Evolutionary conservation across 30 jellyfish, hydroid and myxozoan species (phyloP), one percentile per base, ranked within the genome.

Genomic region (Morbakka virulenta): DNA sequence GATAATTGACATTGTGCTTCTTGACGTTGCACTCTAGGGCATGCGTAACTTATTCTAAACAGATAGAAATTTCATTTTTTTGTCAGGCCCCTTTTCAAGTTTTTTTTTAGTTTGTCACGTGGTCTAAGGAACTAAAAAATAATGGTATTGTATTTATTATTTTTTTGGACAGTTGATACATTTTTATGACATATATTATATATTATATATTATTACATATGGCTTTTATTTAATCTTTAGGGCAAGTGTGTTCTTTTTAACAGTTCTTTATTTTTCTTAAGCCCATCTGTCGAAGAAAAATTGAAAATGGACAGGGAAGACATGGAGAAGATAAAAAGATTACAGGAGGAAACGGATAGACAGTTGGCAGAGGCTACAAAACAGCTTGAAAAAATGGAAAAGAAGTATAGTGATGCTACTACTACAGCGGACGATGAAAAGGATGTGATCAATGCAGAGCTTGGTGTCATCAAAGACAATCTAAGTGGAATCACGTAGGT

Each of bases 221-320:
- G 12, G 12, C 61, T 12, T 41, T 41, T 2, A 4, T 1, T 2
- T 25, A 2, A 74, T 31, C 26, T 67, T 11, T 0, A 24, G 32
- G 32, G 17, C 28, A n/a, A 12, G 79, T 17, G 17, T 21, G 69
- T 12, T 0, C 11, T 67, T 67, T 9, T 0, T 70, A n/a, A n/a
- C n/a, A n/a, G 20, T n/a, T n/a, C n/a, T n/a, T n/a, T 4, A 62
- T 66, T 51, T 32, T 61, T 23, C 52, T 53, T 17, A 22, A 89
- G 97, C 25, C 97, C 97, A 6, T 81, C 83, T 87, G 84, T 82
- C 0, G 73, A 78, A 61, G 88, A 84, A 28, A 89, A 89, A 80
- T 81, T 83, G 3, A 74, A 83, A 33, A 78, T 41, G 22, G 96
- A 82, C 32, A 61, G 81, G 20, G 81, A 73, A 9, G 84, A 81